Evolutionary conservation across 2,888 invertebrate species (phyloP), one percentile per base, ranked within the genome.

Genomic region (Acanthosoma haemorrhoidale): DNA sequence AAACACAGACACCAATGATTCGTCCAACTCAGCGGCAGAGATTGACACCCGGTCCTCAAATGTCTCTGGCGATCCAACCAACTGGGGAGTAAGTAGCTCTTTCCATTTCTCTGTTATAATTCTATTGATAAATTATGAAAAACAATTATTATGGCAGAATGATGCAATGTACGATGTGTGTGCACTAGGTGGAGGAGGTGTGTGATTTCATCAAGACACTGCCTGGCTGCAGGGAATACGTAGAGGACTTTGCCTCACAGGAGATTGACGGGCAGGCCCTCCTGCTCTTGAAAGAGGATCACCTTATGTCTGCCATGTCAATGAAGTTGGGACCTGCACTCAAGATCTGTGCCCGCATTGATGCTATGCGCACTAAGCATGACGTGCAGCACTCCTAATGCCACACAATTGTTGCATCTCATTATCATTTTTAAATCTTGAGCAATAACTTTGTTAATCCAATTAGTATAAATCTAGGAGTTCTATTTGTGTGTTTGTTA

Each of bases 241-340:
- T 95, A 0, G 95, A 96, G 77, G 96, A 96, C 79, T 97, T 97
- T 82, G 87, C 90, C 11, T 88, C 91, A 77, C 96, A 97, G 81
- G 96, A 96, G 81, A 96, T 97, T 76, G 96, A 97, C 78, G 96
- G 96, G 0, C 95, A 96, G 79, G 96, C 96, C 0, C 81, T 97
- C 72, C 85, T 96, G 83, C 83, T 97, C 68, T 86, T 97, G 61
- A 92, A 94, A 78, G 94, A 94, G 74, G 96, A 96, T 78, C 96
- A 97, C 81, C 84, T 97, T 16, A 96, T 97, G 83, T 90, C 91
- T 75, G 93, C 95, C 6, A 93, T 97, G 86, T 90, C 89, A 70
- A 96, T 97, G 88, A 96, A 96, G 79, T 84, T 96, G 16, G 96
- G 96, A 0, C 97, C 96, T 0, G 96, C 96, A 1, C 84, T 97